phyloP scores from a whole-genome alignment of 64 coral and sea anemone genomes.

The Acropora yongei region DNA sequence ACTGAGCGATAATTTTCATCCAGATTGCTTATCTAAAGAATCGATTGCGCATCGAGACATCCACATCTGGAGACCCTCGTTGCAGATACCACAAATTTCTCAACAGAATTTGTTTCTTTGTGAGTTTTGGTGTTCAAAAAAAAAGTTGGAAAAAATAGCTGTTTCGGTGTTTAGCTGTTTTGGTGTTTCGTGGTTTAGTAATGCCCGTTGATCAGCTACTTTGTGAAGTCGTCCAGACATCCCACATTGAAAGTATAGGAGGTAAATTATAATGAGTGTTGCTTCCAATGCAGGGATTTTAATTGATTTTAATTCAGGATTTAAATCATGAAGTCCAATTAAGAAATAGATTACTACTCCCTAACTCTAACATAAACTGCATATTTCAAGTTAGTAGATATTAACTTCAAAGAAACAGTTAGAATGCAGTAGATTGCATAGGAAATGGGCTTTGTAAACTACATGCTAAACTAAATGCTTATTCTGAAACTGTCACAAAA shows the following conservation, averaged over 20 bases:
- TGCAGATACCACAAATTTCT: too few species aligned
- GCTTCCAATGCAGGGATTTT: neutral
- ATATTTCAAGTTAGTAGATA: neutral
- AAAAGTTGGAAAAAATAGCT: too few species aligned
- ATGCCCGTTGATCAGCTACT: neutral
- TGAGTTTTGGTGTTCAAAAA: too few species aligned
- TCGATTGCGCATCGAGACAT: too few species aligned
- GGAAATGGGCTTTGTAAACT: neutral
- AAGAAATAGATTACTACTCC: neutral
- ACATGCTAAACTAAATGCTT: neutral
- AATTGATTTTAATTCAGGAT: neutral
- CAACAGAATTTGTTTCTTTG: too few species aligned
- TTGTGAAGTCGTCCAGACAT: neutral
- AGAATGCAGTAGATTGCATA: neutral
- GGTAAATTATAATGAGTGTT: neutral
- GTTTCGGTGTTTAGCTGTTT: too few species aligned
- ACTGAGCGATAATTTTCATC: too few species aligned
- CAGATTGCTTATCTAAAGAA: too few species aligned
- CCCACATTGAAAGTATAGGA: neutral
- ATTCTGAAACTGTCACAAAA: neutral
- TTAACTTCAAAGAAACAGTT: neutral
- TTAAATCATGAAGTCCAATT: neutral
- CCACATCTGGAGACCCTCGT: too few species aligned
- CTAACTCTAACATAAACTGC: neutral
- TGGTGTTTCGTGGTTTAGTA: too few species aligned